A percentile compares a stretch with the other conserved stretches of the same genome.
These are phyloP conservation scores for Acanthopleura granulata DNA, from an alignment of 2,888 invertebrate species.

Conservation along the genomic window DNA sequence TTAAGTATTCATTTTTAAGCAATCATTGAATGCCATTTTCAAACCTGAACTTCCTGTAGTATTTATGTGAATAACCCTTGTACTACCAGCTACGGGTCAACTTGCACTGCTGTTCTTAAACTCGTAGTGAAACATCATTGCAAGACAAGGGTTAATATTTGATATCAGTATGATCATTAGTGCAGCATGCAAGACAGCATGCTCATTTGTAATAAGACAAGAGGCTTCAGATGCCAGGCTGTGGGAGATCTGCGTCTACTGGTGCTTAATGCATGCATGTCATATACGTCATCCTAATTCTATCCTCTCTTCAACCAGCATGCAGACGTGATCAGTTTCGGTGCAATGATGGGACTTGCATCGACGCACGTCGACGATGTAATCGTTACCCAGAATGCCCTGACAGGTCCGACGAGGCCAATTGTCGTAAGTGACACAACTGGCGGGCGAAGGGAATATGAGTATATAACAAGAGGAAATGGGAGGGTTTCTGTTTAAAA, in stretches of 20 bases:
- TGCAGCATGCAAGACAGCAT: no score
- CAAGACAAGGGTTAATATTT: no score
- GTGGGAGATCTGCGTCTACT: background rate
- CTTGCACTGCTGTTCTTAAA: no score
- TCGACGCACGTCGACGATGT: constrained; percentile 82
- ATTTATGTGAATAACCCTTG: no score
- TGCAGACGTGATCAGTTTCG: constrained; percentile 51
- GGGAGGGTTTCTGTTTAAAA: no score
- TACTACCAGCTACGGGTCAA: no score
- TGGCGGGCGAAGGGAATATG: background rate
- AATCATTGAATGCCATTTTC: no score
- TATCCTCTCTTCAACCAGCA: constrained; percentile 51
- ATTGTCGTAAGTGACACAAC: constrained; percentile 71
- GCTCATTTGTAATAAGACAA: background rate
- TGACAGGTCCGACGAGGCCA: constrained; percentile 79
- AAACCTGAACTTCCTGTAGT: no score
- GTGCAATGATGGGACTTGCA: constrained; percentile 77
- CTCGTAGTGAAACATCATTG: no score
- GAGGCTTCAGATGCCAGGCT: background rate
- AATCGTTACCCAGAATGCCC: constrained; percentile 78
- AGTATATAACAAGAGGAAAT: no score
- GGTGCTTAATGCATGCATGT: background rate
- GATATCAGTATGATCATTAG: no score
- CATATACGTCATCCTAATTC: background rate
- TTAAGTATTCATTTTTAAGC: no score